A percentile compares a stretch with the other conserved stretches of the same genome.
Evolutionary conservation across 2,888 invertebrate genomes (phyloP).

Genomic region (Nomada ferruginata): DNA sequence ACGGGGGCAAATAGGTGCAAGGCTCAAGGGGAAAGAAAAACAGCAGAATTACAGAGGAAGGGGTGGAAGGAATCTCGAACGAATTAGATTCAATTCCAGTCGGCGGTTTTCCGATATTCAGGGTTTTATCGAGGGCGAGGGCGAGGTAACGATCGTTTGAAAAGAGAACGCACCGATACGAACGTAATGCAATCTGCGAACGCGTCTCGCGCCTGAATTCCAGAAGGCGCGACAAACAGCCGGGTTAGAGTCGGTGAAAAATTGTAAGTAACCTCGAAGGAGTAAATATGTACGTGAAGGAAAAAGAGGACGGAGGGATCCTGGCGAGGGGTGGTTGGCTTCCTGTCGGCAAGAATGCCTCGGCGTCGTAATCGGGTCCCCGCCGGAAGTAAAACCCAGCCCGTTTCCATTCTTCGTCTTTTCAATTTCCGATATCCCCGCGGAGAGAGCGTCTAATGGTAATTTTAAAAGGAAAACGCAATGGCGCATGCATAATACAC

Average conservation of each 20-base stretch:
- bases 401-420: slow-evolving; percentile 56
- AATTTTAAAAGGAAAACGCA: slow-evolving; percentile 64
- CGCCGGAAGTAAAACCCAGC: slow-evolving; percentile 43
- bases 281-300: slow-evolving; percentile 26
- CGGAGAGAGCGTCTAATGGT: slow-evolving; percentile 51
- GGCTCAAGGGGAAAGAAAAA: too few species aligned
- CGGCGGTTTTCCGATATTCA: slow-evolving; percentile 56
- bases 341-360: slow-evolving; percentile 53
- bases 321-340: background rate
- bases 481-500: slow-evolving; percentile 64
- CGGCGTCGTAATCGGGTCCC: slow-evolving; percentile 48
- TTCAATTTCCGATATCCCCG: slow-evolving; percentile 63
- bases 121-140: slow-evolving; percentile 32
- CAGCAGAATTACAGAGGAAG: background rate
- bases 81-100: slow-evolving; percentile 51
- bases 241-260: slow-evolving; percentile 21
- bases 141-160: slow-evolving; percentile 41
- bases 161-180: slow-evolving; percentile 39
- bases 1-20: slow-evolving; percentile 10
- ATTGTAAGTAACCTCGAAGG: slow-evolving; percentile 47
- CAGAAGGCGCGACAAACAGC: slow-evolving; percentile 24
- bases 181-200: slow-evolving; percentile 59
- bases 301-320: background rate
- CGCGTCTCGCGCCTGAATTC: slow-evolving; percentile 45
- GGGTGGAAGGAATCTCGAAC: slow-evolving; percentile 35